These are phyloP conservation scores for Nestor notabilis DNA, from an alignment of 2,113 vertebrate species.

Conservation along the genomic window DNA sequence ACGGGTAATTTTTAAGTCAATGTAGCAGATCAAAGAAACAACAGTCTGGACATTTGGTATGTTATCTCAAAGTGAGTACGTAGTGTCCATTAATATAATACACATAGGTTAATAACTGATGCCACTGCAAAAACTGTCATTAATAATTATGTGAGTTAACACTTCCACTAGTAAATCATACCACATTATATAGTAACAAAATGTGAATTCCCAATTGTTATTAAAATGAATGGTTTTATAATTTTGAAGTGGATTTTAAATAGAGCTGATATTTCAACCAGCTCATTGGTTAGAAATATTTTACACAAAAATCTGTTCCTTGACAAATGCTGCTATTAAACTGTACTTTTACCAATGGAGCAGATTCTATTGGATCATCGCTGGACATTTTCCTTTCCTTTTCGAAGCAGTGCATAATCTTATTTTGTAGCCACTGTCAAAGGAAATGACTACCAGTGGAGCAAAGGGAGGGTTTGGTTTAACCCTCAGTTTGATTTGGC, in stretches of 20 bases:
- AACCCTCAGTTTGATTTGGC: neutral
- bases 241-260: conserved; percentile 6
- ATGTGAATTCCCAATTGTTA: neutral
- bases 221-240: neutral
- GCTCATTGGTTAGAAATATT: neutral
- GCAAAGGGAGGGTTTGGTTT: neutral
- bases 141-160: neutral
- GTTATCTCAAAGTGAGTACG: neutral
- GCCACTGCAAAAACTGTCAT: neutral
- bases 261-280: neutral
- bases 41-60: neutral
- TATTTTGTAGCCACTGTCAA: neutral
- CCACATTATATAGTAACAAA: neutral
- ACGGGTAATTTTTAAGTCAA: neutral
- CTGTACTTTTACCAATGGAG: neutral
- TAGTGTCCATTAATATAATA: neutral
- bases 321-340: neutral
- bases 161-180: neutral
- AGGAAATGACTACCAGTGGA: neutral
- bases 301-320: neutral
- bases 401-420: neutral
- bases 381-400: neutral
- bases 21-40: neutral
- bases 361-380: neutral
- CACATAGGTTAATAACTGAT: neutral